Evolutionary conservation across 2,888 invertebrate genomes (phyloP), one percentile per base, ranked within the genome.

Genomic region (Panopea generosa): DNA sequence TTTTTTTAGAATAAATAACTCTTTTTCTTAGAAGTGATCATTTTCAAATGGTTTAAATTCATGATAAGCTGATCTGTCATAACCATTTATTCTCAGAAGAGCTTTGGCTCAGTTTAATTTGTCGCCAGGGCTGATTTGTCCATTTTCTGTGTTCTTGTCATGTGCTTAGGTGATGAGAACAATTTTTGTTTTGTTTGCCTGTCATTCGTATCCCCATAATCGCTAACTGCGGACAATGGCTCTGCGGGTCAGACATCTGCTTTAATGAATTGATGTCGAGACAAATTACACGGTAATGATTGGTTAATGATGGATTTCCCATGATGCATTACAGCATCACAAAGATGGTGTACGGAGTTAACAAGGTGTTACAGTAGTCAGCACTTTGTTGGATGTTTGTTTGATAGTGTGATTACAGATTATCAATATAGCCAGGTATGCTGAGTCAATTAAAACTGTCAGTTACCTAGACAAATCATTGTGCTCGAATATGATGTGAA

Each of bases 251-350:
- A 43, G 53, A 59, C 72, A 77, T 68, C 72, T 72, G 72, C 63
- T 60, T 68, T 63, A 63, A 72, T 73, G 69, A 73, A 74, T 68
- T 61, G 61, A 70, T 62, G 70, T 66, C 49, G 62, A 43, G 55
- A 61, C 62, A 71, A 70, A 74, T 78, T 71, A 71, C 72, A 72
- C 56, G 29, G 69, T 75, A 79, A 79, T 79, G 79, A 75, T 79
- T 79, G 79, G 79, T 75, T 75, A 75, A 79, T 75, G 75, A 71
- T 59, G 47, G 79, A 60, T 72, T 77, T 68, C 68, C 72, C 77
- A 68, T 47, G 62, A 68, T 72, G 71, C 77, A 45, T 63, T 62
- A 33, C 70, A 70, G 27, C 70, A 40, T 70, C 47, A 27, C 6
- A 56, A 24, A 40, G 20, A 50, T 29, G 47, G 22, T 18, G 24